Percentiles rank a stretch among this genome's conserved stretches.
Evolutionary conservation across 2,888 invertebrate species (phyloP).

Genomic region (Drosophila algonquin): DNA sequence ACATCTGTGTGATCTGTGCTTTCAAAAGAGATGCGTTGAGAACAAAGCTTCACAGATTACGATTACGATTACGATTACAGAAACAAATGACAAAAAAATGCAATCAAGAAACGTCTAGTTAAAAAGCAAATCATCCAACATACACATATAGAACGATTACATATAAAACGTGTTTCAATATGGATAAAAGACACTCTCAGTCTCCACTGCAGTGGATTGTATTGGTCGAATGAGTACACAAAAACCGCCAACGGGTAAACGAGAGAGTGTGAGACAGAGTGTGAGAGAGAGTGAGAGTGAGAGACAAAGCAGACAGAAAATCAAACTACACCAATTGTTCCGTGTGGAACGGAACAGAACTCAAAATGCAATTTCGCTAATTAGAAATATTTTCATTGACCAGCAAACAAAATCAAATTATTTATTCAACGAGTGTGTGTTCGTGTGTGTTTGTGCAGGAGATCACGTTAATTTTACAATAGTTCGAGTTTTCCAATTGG

Average conservation of each 20-base stretch:
- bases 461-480: slow-evolving; percentile 39
- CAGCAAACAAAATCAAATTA: slow-evolving; percentile 67
- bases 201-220: slow-evolving; percentile 1
- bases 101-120: slow-evolving; percentile 38
- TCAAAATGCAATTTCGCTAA: slow-evolving; percentile 67
- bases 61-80: slow-evolving; percentile 34
- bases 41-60: slow-evolving; percentile 29
- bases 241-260: slow-evolving; percentile 11
- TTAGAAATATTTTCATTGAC: slow-evolving; percentile 68
- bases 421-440: slow-evolving; percentile 41
- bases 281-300: slow-evolving; percentile 9
- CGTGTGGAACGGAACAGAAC: slow-evolving; percentile 35
- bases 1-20: slow-evolving; percentile 25
- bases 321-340: slow-evolving; percentile 45
- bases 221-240: slow-evolving; percentile 22
- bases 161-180: slow-evolving; percentile 27
- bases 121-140: slow-evolving; percentile 36
- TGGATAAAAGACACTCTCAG: slow-evolving; percentile 6
- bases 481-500: slow-evolving; percentile 17
- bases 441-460: slow-evolving; percentile 13
- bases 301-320: slow-evolving; percentile 35
- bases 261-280: slow-evolving; percentile 2
- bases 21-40: slow-evolving; percentile 36
- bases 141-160: slow-evolving; percentile 9
- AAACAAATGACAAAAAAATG: slow-evolving; percentile 32